phyloP scores from a whole-genome alignment of 2,113 vertebrate species.

The Varanus salvator region DNA sequence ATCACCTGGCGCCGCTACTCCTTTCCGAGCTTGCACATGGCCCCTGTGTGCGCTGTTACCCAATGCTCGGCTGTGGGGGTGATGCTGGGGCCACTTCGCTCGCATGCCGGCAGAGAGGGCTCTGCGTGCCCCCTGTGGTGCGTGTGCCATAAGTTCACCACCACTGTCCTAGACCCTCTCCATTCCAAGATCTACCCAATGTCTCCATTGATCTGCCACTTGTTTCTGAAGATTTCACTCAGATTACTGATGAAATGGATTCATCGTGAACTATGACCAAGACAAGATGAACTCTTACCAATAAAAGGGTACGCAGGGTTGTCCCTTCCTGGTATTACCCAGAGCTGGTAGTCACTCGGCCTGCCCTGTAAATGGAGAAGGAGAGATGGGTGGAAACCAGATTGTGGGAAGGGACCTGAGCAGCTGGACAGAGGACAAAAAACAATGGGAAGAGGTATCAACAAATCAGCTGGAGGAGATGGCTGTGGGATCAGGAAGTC shows the following conservation, averaged over 20 bases:
- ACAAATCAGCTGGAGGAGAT: not conserved
- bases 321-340: constrained; percentile 80
- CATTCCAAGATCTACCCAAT: not conserved
- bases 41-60: too few relatives aligned
- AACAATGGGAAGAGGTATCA: not conserved
- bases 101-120: too few relatives aligned
- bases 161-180: too few relatives aligned
- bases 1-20: too few relatives aligned
- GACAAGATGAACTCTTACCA: constrained; percentile 69
- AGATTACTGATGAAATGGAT: not conserved
- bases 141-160: too few relatives aligned
- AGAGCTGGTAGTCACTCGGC: constrained; percentile 77
- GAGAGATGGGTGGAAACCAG: constrained; percentile 19
- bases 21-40: too few relatives aligned
- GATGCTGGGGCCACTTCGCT: too few relatives aligned
- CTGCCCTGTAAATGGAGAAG: constrained; percentile 62
- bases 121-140: too few relatives aligned
- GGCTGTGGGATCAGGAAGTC: not conserved
- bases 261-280: not conserved
- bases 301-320: constrained; percentile 79
- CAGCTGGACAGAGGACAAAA: not conserved
- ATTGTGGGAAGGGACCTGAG: not conserved
- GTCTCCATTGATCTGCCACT: too few relatives aligned
- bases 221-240: not conserved
- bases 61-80: too few relatives aligned